phyloP scores from a whole-genome alignment of 2,797 vertebrate genomes.

The Psittacula derbiana region DNA sequence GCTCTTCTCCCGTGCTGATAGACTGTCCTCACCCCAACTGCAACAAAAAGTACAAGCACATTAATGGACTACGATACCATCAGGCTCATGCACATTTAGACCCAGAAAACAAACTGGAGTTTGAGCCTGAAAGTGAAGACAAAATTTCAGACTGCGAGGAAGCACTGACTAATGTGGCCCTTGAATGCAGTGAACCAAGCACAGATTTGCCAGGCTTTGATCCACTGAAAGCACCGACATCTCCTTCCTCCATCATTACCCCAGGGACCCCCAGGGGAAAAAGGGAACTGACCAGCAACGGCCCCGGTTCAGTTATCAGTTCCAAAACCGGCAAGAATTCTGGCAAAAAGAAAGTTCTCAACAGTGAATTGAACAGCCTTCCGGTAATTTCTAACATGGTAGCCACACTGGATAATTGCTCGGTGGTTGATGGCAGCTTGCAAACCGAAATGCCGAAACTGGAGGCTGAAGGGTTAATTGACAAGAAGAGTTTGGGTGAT shows the following conservation, averaged over 20 bases:
- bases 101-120: constrained; percentile 89
- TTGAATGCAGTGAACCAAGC: constrained; percentile 86
- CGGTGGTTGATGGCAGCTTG: constrained; percentile 84
- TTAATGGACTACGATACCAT: constrained; percentile 96
- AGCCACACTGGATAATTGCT: constrained; percentile 89
- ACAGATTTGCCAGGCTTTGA: constrained; percentile 74
- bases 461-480: constrained; percentile 93
- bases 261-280: constrained; percentile 91
- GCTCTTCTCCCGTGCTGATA: constrained; percentile 93
- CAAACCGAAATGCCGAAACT: constrained; percentile 95
- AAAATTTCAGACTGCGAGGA: constrained; percentile 96
- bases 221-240: constrained; percentile 83
- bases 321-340: constrained; percentile 89
- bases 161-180: constrained; percentile 81
- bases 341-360: constrained; percentile 88
- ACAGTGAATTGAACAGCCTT: constrained; percentile 88
- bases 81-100: constrained; percentile 97
- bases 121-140: constrained; percentile 91
- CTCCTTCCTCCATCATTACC: constrained; percentile 84
- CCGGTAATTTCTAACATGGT: constrained; percentile 97
- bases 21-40: constrained; percentile 98
- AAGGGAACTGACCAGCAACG: constrained; percentile 85
- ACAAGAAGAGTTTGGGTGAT: constrained; percentile 85
- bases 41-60: constrained; percentile 99
- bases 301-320: constrained; percentile 78